Conservation (phyloP, 2,888 invertebrate species). For the Sinotaia quadrata region DNA sequence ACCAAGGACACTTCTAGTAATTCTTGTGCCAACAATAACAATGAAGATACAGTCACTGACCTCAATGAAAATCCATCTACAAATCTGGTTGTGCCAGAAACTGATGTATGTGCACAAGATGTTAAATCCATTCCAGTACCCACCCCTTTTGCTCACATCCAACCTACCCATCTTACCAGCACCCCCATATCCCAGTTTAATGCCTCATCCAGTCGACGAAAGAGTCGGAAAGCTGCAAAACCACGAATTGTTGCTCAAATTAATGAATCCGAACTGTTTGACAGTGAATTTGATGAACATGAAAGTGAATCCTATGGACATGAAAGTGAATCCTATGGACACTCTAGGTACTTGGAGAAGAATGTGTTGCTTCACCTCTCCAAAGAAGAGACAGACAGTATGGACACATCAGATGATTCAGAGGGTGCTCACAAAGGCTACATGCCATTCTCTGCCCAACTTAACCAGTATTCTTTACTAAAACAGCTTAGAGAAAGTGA, state of each 20-base stretch:
- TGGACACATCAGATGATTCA: slow-evolving; percentile 39
- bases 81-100: neutral
- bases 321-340: too few species aligned
- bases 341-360: slow-evolving; percentile 11
- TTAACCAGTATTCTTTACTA: too few species aligned
- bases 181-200: neutral
- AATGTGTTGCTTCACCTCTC: neutral
- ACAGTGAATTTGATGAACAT: slow-evolving; percentile 11
- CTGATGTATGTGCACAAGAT: neutral
- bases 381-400: neutral
- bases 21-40: slow-evolving; percentile 33
- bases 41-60: slow-evolving; percentile 26
- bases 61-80: slow-evolving; percentile 25
- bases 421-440: neutral
- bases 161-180: neutral
- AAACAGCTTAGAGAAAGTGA: neutral
- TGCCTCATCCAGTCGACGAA: slow-evolving; percentile 27
- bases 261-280: slow-evolving; percentile 38
- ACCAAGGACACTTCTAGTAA: neutral
- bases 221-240: slow-evolving; percentile 77
- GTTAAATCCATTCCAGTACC: neutral
- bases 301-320: too few species aligned
- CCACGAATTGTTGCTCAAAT: slow-evolving; percentile 79
- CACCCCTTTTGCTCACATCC: neutral
- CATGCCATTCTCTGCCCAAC: too few species aligned